Conservation (phyloP, 2,113 vertebrate species). For the Corydoras maculifer region DNA sequence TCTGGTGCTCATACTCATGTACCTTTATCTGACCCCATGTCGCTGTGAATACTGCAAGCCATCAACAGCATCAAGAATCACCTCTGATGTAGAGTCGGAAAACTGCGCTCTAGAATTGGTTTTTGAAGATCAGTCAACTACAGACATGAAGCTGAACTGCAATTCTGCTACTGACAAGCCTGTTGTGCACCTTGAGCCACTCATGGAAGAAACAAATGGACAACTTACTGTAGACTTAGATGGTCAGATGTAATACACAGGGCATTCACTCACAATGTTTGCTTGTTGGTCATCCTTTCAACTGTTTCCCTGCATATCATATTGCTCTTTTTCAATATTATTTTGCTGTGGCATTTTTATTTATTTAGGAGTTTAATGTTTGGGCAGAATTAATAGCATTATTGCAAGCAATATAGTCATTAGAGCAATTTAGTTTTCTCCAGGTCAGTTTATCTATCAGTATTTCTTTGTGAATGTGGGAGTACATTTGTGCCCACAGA, state of each 20-base stretch:
- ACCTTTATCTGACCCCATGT: constrained; percentile 88
- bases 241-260: constrained; percentile 17
- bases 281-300: no score
- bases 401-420: no score
- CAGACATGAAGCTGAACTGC: constrained; percentile 42
- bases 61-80: constrained; percentile 47
- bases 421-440: no score
- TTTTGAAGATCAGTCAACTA: constrained; percentile 45
- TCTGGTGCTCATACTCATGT: constrained; percentile 77
- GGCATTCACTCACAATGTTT: no score
- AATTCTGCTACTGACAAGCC: constrained; percentile 71
- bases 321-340: no score
- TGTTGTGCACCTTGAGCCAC: constrained; percentile 81
- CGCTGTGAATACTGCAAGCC: constrained; percentile 72
- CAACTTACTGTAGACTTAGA: constrained; percentile 58
- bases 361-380: no score
- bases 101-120: constrained; percentile 42
- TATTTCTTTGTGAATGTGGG: no score
- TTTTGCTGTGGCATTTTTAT: no score
- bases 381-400: no score
- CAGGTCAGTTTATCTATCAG: no score
- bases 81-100: constrained; percentile 39
- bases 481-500: no score
- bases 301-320: no score
- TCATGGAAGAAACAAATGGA: constrained; percentile 69